Conservation (phyloP, 1,140 invertebrate genomes). For the Pissodes strobi region DNA sequence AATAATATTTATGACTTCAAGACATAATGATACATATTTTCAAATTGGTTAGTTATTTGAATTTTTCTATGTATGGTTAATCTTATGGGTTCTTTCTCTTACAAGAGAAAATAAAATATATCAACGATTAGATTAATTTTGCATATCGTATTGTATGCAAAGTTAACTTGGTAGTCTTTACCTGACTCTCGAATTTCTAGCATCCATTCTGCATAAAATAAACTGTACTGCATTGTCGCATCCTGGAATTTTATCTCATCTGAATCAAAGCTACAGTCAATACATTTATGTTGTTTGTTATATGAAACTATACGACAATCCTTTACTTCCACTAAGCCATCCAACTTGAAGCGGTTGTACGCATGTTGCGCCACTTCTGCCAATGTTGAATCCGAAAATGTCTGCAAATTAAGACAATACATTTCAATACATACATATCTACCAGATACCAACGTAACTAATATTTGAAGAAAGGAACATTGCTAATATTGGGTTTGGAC, state of each 20-base stretch:
- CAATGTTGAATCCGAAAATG: constrained; percentile 63
- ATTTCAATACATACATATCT: background rate
- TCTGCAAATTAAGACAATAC: constrained; percentile 12
- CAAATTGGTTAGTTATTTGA: no score
- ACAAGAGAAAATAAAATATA: constrained; percentile 13
- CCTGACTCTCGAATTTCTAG: constrained; percentile 71
- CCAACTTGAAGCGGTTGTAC: constrained; percentile 65
- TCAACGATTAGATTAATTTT: no score
- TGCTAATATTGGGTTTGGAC: background rate
- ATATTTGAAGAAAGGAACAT: background rate
- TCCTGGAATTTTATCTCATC: constrained; percentile 59
- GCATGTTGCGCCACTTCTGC: constrained; percentile 63
- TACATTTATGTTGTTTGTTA: constrained; percentile 67
- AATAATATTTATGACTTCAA: background rate
- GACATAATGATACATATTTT: background rate
- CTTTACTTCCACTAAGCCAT: constrained; percentile 63
- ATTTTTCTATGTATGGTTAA: background rate
- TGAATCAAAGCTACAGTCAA: constrained; percentile 73
- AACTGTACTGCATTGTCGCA: constrained; percentile 52
- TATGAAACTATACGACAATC: constrained; percentile 77
- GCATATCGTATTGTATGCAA: no score
- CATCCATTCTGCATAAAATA: constrained; percentile 61
- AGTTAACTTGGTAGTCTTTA: no score
- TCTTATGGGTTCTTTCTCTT: background rate
- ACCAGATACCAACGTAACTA: background rate